Evolutionary conservation across 1,140 invertebrate genomes (phyloP), one percentile per base, ranked within the genome.

Genomic region (Paraescarpia echinospica): DNA sequence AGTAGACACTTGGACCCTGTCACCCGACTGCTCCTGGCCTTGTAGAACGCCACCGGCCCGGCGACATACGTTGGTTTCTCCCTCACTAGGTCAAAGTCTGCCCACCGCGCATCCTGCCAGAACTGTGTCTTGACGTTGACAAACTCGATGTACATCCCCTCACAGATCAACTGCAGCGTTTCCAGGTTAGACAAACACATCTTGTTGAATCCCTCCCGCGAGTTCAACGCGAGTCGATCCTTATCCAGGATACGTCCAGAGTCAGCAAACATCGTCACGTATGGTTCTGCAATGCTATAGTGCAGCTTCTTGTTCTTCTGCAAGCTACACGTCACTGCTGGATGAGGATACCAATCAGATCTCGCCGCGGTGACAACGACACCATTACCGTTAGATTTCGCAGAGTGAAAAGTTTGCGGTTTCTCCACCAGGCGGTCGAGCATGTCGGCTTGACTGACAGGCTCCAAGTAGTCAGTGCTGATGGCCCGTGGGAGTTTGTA

Each of bases 401-500:
- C 35, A 31, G 90, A 34, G 14, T 33, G 34, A 77, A 77, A 77
- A 77, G 59, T 77, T 4, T 34, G 12, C 4, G 90, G 90, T 35
- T 34, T 35, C n/a, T 90, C 90, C 2, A 90, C 90, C 27, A 77
- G 59, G 59, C 27, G 14, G 22, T 77, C 59, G 59, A 77, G 59
- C 59, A 77, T 77, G 59, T 77, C 59, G 27, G 90, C 34, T 22
- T 90, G 90, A 33, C 90, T 90, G 34, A 90, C 90, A 2, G 90
- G 90, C 35, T 90, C 35, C 18, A 90, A 22, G 90, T 90, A 90
- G n/a, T 90, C 90, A 90, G 34, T 41, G 90, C 90, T 90, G 18
- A 41, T 22, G 4, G 34, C 34, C 5, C 35, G 14, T 31, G 34
- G 90, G 34, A 90, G 35, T 34, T 90, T 41, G n/a, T 41, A 35